These are phyloP conservation scores for Bilobella aurantiaca DNA, from an alignment of 1,140 invertebrate genomes.

Conservation along the genomic window DNA sequence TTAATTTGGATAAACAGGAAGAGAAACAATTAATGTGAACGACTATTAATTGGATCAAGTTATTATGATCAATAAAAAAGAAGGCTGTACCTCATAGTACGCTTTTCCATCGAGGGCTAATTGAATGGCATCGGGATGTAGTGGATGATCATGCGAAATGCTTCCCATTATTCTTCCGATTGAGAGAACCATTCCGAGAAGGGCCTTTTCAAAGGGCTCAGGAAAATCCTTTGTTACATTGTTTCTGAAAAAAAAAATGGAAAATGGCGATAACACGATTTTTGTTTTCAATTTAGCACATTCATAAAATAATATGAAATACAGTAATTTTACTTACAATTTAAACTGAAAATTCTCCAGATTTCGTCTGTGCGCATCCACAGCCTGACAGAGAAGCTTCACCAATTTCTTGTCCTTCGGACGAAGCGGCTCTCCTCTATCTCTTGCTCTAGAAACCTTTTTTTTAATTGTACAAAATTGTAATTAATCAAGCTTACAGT, in stretches of 20 bases:
- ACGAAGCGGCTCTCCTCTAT: conserved; percentile 28
- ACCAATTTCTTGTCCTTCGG: conserved; percentile 32
- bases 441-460: conserved; percentile 25
- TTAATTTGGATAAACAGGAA: too few relatives aligned
- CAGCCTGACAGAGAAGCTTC: conserved; percentile 22
- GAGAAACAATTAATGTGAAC: too few relatives aligned
- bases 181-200: conserved; percentile 26
- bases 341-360: conserved; percentile 25
- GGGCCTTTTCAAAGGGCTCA: conserved; percentile 24
- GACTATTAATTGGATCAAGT: not conserved
- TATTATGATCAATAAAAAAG: not conserved
- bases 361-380: conserved; percentile 29
- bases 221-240: conserved; percentile 25
- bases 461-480: not conserved
- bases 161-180: conserved; percentile 29
- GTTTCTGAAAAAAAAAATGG: conserved; percentile 21
- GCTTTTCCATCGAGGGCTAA: conserved; percentile 27
- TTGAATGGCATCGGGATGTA: conserved; percentile 25
- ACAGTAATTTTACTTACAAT: conserved; percentile 16
- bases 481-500: not conserved
- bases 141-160: conserved; percentile 31
- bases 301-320: not conserved
- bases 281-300: too few relatives aligned
- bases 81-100: conserved; percentile 22
- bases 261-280: too few relatives aligned